phyloP scores from a whole-genome alignment of 2,797 vertebrate genomes.

The Peromyscus aztecus region DNA sequence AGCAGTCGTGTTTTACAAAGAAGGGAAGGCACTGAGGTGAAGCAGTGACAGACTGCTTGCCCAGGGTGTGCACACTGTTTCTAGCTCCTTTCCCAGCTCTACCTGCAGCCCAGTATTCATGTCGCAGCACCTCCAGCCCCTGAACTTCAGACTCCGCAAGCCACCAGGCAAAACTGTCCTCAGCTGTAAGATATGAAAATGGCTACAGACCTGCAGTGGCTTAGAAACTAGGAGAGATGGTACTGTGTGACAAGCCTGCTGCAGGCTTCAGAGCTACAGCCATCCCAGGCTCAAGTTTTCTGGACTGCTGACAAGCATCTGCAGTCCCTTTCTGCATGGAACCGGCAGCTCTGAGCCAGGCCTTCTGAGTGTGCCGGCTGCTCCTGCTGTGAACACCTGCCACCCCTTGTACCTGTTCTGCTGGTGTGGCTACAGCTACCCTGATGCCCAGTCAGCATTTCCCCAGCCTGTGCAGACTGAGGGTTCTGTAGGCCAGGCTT shows the following conservation, averaged over 20 bases:
- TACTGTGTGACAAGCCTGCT: fast-evolving
- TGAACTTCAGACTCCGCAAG: not conserved
- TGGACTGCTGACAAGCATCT: not conserved
- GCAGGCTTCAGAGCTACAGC: not conserved
- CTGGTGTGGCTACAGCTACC: not conserved
- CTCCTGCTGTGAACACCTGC: too few species aligned
- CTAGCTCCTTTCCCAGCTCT: not conserved
- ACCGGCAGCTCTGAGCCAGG: not conserved
- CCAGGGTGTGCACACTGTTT: not conserved
- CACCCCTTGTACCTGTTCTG: not conserved
- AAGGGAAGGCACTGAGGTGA: not conserved
- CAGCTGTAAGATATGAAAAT: fast-evolving
- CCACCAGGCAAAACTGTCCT: not conserved
- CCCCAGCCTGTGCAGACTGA: not conserved
- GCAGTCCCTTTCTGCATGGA: not conserved
- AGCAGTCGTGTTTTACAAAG: not conserved
- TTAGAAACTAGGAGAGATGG: not conserved
- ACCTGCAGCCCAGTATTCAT: not conserved
- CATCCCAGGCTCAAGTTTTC: not conserved
- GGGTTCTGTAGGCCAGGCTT: not conserved
- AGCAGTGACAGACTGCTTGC: not conserved
- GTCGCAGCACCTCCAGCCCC: not conserved
- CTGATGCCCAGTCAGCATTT: fast-evolving
- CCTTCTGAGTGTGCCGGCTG: not conserved
- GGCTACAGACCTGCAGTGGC: not conserved